Base-by-base conservation (phyloP, 2,888 invertebrate genomes). In the Ophioninae sp. region DNA sequence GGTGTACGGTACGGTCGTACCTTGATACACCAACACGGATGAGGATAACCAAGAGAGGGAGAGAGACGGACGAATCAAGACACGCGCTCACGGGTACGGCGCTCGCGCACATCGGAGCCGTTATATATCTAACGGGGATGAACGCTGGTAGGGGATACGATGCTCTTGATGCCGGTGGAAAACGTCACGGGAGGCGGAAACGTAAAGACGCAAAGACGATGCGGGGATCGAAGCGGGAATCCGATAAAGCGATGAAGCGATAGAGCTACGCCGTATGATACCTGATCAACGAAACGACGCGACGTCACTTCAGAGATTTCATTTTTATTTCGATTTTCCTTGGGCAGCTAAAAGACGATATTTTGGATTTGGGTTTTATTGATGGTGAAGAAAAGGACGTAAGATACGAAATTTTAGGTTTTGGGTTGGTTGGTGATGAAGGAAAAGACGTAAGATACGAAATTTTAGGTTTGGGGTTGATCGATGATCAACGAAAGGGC, bases 51-150 rank as follows among this genome's bases (percentile, higher is more conserved):
- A 56, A 13, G 56, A 67, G 23, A 37, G 81, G 84, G 83, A 86
- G 62, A 65, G 75, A 44, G 79, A 83, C 84, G 83, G 77, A 76
- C 75, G 79, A 87, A 87, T 87, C 86, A 85, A 88, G 88, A 88
- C 88, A 88, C 89, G 89, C 89, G 89, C 88, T 88, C 85, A 81
- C 74, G 87, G 84, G 81, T 7, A 80, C 82, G 81, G 88, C 85
- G 89, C 90, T 87, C 87, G 90, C 90, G 90, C 91, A 90, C 76
- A 87, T 79, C 81, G 80, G 82, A 83, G 80, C 86, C 85, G 44
- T 50, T 37, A 21, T 50, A 68, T 56, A 76, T 23, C 41, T 50
- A 50, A 79, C 57, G 13, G 21, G 59, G 57, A 39, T 67, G 23
- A 59, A 70, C 37, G 23, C 23, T 20, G 65, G 39, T 21, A 37